A percentile compares a stretch with the other conserved stretches of the same genome.
Evolutionary conservation across 1,140 invertebrate species (phyloP).

Genomic region (Scaptomyza pallida): DNA sequence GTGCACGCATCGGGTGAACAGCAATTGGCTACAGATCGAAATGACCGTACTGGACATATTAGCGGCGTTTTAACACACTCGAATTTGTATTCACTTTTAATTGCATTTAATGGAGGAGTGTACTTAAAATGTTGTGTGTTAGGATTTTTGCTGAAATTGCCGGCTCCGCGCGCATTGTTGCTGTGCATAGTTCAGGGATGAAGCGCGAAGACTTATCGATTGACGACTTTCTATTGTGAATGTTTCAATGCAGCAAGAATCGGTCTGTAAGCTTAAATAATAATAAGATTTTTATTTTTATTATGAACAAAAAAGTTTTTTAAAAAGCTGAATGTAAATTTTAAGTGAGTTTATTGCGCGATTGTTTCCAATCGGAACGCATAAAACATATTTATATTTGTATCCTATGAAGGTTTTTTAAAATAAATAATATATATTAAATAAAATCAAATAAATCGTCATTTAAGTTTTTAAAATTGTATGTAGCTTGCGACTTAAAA

Average conservation of each 20-base stretch:
- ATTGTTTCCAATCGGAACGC: no score
- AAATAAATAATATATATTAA: no score
- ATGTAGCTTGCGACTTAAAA: no score
- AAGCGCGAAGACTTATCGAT: constrained; percentile 2
- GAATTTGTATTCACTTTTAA: neutral
- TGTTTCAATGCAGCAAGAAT: neutral
- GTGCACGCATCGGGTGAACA: constrained; percentile 59
- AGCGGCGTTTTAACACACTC: neutral
- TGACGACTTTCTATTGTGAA: no score
- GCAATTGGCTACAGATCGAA: constrained; percentile 43
- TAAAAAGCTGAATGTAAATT: no score
- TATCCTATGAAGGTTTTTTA: no score
- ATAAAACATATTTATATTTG: no score
- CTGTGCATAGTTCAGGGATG: constrained; percentile 14
- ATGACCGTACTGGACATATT: constrained; percentile 7
- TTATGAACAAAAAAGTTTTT: no score
- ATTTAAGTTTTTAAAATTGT: no score
- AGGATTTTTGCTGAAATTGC: neutral
- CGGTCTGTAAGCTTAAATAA: neutral
- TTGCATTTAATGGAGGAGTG: neutral
- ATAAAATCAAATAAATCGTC: no score
- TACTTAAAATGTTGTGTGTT: neutral
- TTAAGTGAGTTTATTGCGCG: neutral
- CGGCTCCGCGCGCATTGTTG: constrained; percentile 37
- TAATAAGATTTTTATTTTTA: no score